A percentile compares a stretch with the other conserved stretches of the same genome.
These are phyloP conservation scores for Gephyroberyx darwinii DNA, from an alignment of 2,797 vertebrate genomes.

Conservation along the genomic window DNA sequence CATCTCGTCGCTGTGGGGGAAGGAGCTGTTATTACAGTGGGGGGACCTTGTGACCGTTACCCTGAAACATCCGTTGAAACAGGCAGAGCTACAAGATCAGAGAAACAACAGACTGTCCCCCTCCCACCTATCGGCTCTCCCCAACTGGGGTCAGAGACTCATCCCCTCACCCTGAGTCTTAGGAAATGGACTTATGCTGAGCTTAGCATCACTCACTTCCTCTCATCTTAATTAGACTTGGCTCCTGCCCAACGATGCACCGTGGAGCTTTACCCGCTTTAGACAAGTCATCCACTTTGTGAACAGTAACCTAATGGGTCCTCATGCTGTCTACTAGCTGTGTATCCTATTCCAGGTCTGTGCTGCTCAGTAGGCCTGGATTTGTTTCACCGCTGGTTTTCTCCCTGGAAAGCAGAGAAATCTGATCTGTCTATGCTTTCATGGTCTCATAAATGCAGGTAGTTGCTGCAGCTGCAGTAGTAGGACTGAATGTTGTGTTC, in stretches of 20 bases:
- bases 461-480: conserved; percentile 6
- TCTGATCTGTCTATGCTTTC: conserved; percentile 42
- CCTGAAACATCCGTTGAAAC: conserved; percentile 2
- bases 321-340: conserved; percentile 39
- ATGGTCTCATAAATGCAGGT: conserved; percentile 34
- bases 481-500: neutral
- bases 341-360: neutral
- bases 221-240: conserved; percentile 73
- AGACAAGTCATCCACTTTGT: conserved; percentile 58
- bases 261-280: conserved; percentile 53
- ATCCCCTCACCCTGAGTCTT: conserved; percentile 44
- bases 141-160: conserved; percentile 30
- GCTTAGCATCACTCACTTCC: conserved; percentile 71
- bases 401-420: conserved; percentile 6
- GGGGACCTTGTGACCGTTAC: neutral
- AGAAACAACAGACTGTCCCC: conserved; percentile 24
- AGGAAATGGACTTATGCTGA: conserved; percentile 55
- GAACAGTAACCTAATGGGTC: conserved; percentile 64
- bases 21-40: neutral
- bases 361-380: neutral
- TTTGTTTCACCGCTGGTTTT: conserved; percentile 25
- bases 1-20: neutral
- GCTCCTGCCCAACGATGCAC: conserved; percentile 55
- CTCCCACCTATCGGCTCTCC: conserved; percentile 16
- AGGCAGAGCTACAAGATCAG: conserved; percentile 7